Evolutionary conservation across 2,888 invertebrate species (phyloP).

Genomic region (Napeogenes sylphis): DNA sequence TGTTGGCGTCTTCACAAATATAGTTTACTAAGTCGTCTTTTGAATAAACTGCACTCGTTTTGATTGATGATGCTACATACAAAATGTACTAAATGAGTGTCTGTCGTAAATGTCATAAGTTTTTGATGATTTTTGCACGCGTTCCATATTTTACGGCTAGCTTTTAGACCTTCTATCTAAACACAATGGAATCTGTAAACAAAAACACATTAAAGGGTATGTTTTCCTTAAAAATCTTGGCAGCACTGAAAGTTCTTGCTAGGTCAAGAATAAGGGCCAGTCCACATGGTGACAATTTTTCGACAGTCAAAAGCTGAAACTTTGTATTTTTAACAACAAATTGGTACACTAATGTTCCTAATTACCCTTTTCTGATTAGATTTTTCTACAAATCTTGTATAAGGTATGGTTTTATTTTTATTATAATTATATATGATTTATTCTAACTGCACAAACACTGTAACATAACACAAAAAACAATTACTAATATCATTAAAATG

Average conservation of each 20-base stretch:
- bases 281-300: background rate
- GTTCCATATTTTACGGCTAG: background rate
- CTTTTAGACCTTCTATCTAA: conserved; percentile 8
- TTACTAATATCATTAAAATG: background rate
- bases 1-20: too few species aligned
- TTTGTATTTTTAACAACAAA: too few species aligned
- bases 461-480: background rate
- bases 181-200: conserved; percentile 21
- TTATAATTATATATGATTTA: background rate
- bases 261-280: conserved; percentile 18
- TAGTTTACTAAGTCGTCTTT: too few species aligned
- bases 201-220: conserved; percentile 22
- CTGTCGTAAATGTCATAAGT: too few species aligned
- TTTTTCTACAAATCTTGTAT: too few species aligned
- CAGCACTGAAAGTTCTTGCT: conserved; percentile 24
- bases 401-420: too few species aligned
- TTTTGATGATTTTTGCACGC: background rate
- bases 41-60: too few species aligned
- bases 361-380: too few species aligned
- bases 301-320: background rate
- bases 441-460: background rate
- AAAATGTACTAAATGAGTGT: too few species aligned
- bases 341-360: too few species aligned
- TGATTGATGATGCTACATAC: too few species aligned
- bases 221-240: conserved; percentile 17